These are phyloP conservation scores for Hyalella azteca DNA, from an alignment of 2,888 invertebrate species.

Conservation along the genomic window DNA sequence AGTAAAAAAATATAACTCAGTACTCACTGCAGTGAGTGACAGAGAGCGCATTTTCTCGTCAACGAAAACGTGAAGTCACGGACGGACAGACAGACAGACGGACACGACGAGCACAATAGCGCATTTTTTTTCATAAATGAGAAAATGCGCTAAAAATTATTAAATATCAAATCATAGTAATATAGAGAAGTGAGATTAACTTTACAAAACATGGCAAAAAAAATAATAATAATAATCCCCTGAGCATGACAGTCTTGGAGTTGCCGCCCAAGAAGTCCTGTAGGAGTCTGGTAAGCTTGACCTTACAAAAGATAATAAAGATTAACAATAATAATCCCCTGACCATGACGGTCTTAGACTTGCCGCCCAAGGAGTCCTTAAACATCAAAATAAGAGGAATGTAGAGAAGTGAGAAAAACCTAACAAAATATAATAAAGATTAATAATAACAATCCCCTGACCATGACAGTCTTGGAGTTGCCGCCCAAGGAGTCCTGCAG, in stretches of 20 bases:
- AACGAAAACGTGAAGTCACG: too few species aligned
- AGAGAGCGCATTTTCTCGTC: too few species aligned
- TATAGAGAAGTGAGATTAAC: too few species aligned
- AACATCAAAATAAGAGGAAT: conserved; percentile 71
- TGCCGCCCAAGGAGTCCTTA: conserved; percentile 95
- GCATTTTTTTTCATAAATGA: too few species aligned
- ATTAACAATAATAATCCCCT: conserved; percentile 59
- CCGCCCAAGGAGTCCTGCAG: conserved; percentile 97
- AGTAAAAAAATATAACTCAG: too few species aligned
- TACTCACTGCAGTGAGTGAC: too few species aligned
- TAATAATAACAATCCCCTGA: conserved; percentile 62
- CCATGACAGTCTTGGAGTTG: conserved; percentile 94
- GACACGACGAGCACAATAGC: too few species aligned
- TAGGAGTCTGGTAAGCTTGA: conserved; percentile 69
- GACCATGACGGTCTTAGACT: conserved; percentile 97
- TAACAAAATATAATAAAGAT: neutral
- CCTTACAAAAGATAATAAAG: neutral
- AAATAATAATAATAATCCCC: conserved; percentile 59
- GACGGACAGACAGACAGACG: too few species aligned
- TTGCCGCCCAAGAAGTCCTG: conserved; percentile 98
- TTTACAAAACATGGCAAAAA: too few species aligned
- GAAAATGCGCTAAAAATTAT: too few species aligned
- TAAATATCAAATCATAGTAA: too few species aligned
- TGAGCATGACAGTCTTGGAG: conserved; percentile 90
- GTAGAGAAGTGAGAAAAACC: neutral